These are phyloP conservation scores for Diuraphis noxia DNA, from an alignment of 1,140 invertebrate species.

Conservation along the genomic window DNA sequence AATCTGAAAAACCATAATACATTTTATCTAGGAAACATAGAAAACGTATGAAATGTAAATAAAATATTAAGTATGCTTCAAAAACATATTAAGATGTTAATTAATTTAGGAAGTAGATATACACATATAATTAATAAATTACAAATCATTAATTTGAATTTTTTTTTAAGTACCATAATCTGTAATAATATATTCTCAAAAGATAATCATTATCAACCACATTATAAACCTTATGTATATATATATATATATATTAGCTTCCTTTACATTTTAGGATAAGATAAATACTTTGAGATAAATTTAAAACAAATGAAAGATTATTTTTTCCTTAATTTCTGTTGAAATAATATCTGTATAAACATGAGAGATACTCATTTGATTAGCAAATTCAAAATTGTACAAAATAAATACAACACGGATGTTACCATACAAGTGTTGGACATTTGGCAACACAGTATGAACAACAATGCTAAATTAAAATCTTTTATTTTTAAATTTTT, in stretches of 20 bases:
- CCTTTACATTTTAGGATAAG: too few relatives aligned
- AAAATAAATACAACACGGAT: too few relatives aligned
- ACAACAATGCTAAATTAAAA: not conserved
- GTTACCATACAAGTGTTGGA: not conserved
- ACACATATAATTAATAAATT: not conserved
- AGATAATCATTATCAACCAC: not conserved
- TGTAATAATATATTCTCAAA: not conserved
- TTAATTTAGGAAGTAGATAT: not conserved
- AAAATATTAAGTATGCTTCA: not conserved
- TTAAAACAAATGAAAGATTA: too few relatives aligned
- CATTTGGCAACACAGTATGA: not conserved
- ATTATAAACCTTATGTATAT: not conserved
- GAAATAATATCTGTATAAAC: too few relatives aligned
- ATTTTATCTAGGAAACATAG: not conserved
- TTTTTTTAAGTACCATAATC: not conserved
- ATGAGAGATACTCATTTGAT: too few relatives aligned
- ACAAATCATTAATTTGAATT: not conserved
- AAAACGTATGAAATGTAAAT: not conserved
- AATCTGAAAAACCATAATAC: constrained; percentile 30
- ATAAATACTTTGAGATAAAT: too few relatives aligned
- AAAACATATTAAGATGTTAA: not conserved
- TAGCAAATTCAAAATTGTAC: too few relatives aligned
- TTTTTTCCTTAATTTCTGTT: too few relatives aligned
- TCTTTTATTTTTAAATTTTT: not conserved
- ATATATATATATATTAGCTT: too few relatives aligned